A percentile compares a stretch with the other conserved stretches of the same genome.
phyloP scores from a whole-genome alignment of 2,888 invertebrate genomes.

The Danaus chrysippus region DNA sequence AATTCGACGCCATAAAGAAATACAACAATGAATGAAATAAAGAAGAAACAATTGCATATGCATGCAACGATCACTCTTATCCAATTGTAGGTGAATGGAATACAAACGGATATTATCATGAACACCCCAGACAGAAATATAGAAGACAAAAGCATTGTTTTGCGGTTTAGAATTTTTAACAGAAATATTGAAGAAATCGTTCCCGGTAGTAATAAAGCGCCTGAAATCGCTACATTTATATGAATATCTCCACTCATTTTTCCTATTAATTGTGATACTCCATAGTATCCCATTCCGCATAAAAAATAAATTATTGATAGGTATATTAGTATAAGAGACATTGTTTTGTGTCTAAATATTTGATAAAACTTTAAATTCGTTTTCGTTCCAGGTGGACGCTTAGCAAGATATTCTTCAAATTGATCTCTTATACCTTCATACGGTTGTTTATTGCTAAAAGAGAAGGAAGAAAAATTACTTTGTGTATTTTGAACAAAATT shows the following conservation, averaged over 20 bases:
- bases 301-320: conserved; percentile 86
- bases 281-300: conserved; percentile 91
- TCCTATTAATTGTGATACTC: conserved; percentile 88
- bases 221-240: conserved; percentile 87
- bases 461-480: neutral
- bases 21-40: conserved; percentile 88
- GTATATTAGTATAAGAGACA: conserved; percentile 81
- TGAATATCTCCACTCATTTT: conserved; percentile 87
- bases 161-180: conserved; percentile 80
- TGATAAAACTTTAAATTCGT: conserved; percentile 50
- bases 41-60: conserved; percentile 86
- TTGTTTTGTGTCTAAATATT: conserved; percentile 62
- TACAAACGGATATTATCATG: conserved; percentile 48
- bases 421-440: conserved; percentile 45
- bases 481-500: too few species aligned
- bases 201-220: conserved; percentile 81
- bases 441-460: conserved; percentile 48
- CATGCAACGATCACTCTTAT: conserved; percentile 80
- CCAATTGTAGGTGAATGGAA: conserved; percentile 53
- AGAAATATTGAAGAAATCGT: conserved; percentile 78
- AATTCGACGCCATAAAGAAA: conserved; percentile 91
- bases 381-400: conserved; percentile 23
- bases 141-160: conserved; percentile 78
- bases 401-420: conserved; percentile 44
- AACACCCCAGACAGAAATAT: conserved; percentile 60